Evolutionary conservation across 2,113 vertebrate species (phyloP), one percentile per base, ranked within the genome.

Genomic region (Seriola rivoliana): DNA sequence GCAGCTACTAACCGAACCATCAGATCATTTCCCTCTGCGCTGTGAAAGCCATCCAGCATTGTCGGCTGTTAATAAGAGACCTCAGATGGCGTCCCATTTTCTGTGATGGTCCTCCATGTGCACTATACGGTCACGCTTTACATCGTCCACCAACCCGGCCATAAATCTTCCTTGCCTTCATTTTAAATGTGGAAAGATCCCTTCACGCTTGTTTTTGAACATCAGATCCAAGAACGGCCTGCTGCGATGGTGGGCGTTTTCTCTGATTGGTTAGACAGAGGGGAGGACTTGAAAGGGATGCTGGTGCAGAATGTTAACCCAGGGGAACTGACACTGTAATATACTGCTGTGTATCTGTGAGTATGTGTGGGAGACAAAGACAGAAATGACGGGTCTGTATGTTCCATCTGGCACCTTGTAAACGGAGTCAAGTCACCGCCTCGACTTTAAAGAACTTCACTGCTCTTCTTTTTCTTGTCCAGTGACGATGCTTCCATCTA

Each of bases 181-280:
- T 78, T 71, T 81, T 75, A 76, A 90, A 89, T 78, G 81, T 91
- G 88, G 90, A 94, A 91, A 88, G 54, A 80, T 90, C 78, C 34
- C 65, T 75, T 86, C 68, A 72, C 58, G 62, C 81, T 74, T 5
- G 42, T 80, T 69, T 82, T 88, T 46, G 80, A 75, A 82, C 72
- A 63, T 54, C 55, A 75, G 58, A 80, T 82, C 57, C 34, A 57
- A 69, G 58, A 82, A 13, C 23, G 19, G 55, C 69, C 63, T 67
- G 78, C 80, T 84, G 74, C 16, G 62, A 60, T 59, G 54, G 83
- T 89, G 82, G 84, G 80, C 36, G 80, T 80, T 69, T 52, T 80
- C 71, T 72, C 68, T 92, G 89, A 93, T 93, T 77, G 81, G 68
- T 93, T 88, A 84, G 94, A 87, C 93, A 93, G 92, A 89, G 50